These are phyloP conservation scores for Thereva unica DNA, from an alignment of 2,888 invertebrate genomes.

Conservation along the genomic window DNA sequence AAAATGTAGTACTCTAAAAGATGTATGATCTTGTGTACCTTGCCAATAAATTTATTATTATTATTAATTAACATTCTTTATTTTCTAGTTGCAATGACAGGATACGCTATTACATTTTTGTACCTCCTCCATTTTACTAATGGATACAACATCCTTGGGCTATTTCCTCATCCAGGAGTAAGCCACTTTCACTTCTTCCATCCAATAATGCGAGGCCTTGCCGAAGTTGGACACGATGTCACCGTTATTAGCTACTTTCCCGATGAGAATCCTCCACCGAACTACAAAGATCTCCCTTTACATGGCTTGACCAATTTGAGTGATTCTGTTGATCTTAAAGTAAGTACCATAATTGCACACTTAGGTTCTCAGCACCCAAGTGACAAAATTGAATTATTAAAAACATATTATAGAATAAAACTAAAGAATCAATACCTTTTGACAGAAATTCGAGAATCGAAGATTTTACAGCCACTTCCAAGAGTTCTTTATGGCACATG, in stretches of 20 bases:
- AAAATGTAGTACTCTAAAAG: no score
- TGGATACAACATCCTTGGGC: constrained; percentile 52
- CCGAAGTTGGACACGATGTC: constrained; percentile 59
- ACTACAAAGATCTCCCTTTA: constrained; percentile 54
- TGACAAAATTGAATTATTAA: no score
- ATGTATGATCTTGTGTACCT: no score
- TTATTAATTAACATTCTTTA: no score
- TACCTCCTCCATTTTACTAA: no score
- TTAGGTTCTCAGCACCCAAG: neutral
- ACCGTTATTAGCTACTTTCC: constrained; percentile 60
- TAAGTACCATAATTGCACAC: constrained; percentile 41
- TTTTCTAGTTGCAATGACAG: no score
- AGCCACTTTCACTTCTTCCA: constrained; percentile 61
- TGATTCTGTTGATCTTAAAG: constrained; percentile 54
- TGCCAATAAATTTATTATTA: no score
- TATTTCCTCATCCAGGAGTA: constrained; percentile 59
- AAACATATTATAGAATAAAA: no score
- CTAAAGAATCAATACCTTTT: constrained; percentile 5
- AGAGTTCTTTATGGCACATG: constrained; percentile 54
- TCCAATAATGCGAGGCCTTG: constrained; percentile 59
- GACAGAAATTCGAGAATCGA: constrained; percentile 52
- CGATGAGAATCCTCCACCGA: constrained; percentile 52
- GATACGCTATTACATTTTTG: no score
- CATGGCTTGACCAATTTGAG: constrained; percentile 47
- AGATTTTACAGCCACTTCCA: constrained; percentile 50